Conservation (phyloP, 1,140 invertebrate genomes). For the Caligus rogercresseyi region DNA sequence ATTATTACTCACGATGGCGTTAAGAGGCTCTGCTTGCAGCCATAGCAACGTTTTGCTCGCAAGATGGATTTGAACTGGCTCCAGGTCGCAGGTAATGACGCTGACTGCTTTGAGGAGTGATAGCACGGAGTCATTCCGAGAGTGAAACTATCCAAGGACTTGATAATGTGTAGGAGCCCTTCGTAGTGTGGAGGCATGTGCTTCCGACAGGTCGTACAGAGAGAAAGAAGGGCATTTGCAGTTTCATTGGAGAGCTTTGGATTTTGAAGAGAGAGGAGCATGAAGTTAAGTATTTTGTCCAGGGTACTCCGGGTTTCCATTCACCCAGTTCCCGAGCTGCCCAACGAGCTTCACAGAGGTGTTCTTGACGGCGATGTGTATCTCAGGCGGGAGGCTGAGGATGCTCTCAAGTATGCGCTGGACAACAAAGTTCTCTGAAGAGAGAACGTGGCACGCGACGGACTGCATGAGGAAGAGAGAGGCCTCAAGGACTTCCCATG, state of each 20-base stretch:
- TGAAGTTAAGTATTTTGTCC: slow-evolving; percentile 59
- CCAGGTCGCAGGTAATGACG: slow-evolving; percentile 35
- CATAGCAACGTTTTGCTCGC: slow-evolving; percentile 23
- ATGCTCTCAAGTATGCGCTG: slow-evolving; percentile 82
- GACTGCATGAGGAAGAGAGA: slow-evolving; percentile 87
- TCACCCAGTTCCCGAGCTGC: slow-evolving; percentile 87
- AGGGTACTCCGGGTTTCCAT: slow-evolving; percentile 51
- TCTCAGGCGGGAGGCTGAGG: slow-evolving; percentile 56
- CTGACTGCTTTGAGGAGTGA: slow-evolving; percentile 59
- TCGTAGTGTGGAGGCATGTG: slow-evolving; percentile 62
- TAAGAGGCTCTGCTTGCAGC: slow-evolving; percentile 18
- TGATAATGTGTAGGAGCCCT: slow-evolving; percentile 53
- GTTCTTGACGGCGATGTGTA: slow-evolving; percentile 68
- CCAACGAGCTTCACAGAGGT: slow-evolving; percentile 76
- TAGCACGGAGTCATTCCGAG: slow-evolving; percentile 59
- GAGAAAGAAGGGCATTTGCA: slow-evolving; percentile 28
- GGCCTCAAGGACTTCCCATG: slow-evolving; percentile 86
- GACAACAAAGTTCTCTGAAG: slow-evolving; percentile 74
- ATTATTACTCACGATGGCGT: slow-evolving; percentile 27
- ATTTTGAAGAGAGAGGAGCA: slow-evolving; percentile 52
- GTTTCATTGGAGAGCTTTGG: slow-evolving; percentile 52
- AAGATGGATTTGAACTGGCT: slow-evolving; percentile 11
- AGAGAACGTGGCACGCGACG: slow-evolving; percentile 82
- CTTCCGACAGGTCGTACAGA: slow-evolving; percentile 53
- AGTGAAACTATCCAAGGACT: slow-evolving; percentile 54